Percentiles rank a stretch among this genome's conserved stretches.
Conservation (phyloP, 2,113 vertebrate species). For the Epinephelus cyanopodus region DNA sequence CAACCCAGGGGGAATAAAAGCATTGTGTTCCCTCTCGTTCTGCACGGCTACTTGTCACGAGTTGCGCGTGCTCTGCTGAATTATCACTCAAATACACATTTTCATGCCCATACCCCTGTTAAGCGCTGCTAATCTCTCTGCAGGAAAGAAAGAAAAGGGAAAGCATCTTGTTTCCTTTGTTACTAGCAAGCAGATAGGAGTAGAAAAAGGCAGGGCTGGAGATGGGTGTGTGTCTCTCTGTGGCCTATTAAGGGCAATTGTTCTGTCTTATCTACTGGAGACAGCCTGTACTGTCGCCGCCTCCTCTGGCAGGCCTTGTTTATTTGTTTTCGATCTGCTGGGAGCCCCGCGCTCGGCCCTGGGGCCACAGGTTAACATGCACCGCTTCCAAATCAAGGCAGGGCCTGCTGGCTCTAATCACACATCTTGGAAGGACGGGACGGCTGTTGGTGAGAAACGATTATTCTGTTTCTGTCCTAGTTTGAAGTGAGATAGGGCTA, state of each 20-base stretch:
- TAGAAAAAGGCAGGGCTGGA: slow-evolving; percentile 70
- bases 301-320: slow-evolving; percentile 70
- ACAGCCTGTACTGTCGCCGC: slow-evolving; percentile 78
- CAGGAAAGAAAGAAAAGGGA: slow-evolving; percentile 70
- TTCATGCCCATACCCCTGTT: slow-evolving; percentile 71
- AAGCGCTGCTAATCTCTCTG: slow-evolving; percentile 82
- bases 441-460: slow-evolving; percentile 19
- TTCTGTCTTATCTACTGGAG: slow-evolving; percentile 88
- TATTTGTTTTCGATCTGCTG: slow-evolving; percentile 71
- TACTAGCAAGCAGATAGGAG: slow-evolving; percentile 85
- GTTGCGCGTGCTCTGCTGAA: slow-evolving; percentile 79
- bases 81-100: slow-evolving; percentile 88
- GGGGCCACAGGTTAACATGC: slow-evolving; percentile 73
- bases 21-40: slow-evolving; percentile 70
- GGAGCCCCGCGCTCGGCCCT: slow-evolving; percentile 44
- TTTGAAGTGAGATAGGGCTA: slow-evolving; percentile 16
- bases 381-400: slow-evolving; percentile 59
- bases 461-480: slow-evolving; percentile 33
- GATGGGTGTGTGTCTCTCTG: slow-evolving; percentile 81
- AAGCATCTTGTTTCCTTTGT: slow-evolving; percentile 85
- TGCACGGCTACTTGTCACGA: slow-evolving; percentile 68
- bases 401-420: slow-evolving; percentile 45
- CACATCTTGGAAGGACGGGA: slow-evolving; percentile 48
- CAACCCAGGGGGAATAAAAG: slow-evolving; percentile 49
- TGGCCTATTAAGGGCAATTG: slow-evolving; percentile 88